Evolutionary conservation across 1,140 invertebrate species (phyloP).

Genomic region (Calosoma granatense): DNA sequence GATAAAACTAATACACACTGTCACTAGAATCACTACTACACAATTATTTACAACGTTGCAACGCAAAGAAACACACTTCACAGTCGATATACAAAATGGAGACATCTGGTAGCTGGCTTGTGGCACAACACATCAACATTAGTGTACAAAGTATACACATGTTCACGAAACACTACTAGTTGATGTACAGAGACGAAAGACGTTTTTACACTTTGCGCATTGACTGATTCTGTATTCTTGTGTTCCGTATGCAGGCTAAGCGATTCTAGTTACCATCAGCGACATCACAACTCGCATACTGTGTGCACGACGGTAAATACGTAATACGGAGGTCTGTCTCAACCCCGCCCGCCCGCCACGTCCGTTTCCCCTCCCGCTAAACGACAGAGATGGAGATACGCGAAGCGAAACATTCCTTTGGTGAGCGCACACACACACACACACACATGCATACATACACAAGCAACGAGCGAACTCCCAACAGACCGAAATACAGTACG

Average conservation of each 20-base stretch:
- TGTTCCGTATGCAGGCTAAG: too few relatives aligned
- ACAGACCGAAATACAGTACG: too few relatives aligned
- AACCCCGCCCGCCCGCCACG: not conserved
- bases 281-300: not conserved
- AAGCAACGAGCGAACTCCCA: too few relatives aligned
- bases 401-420: constrained; percentile 2
- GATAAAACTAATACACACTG: not conserved
- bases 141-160: too few relatives aligned
- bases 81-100: not conserved
- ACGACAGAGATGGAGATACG: constrained; percentile 4
- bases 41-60: not conserved
- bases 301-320: not conserved
- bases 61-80: too few relatives aligned
- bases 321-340: not conserved
- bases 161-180: too few relatives aligned
- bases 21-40: not conserved
- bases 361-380: not conserved
- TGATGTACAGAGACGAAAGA: too few relatives aligned
- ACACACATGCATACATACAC: not conserved
- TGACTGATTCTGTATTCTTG: too few relatives aligned
- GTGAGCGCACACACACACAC: not conserved
- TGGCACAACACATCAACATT: too few relatives aligned
- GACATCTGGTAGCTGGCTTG: not conserved
- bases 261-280: not conserved
- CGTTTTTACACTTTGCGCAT: too few relatives aligned